These are phyloP conservation scores for Netelia melanura DNA, from an alignment of 2,888 invertebrate species.

Conservation along the genomic window DNA sequence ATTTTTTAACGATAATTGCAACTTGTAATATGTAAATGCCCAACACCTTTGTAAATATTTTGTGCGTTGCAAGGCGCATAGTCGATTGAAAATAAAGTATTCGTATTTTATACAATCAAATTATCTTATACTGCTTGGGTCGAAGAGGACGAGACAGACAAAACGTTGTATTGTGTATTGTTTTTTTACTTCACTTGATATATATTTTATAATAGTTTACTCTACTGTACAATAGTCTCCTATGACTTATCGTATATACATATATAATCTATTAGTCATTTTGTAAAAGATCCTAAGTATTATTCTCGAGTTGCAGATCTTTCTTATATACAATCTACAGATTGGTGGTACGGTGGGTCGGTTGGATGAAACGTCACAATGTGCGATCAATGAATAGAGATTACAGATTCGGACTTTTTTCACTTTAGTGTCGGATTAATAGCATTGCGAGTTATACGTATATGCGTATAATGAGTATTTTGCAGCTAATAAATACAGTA, in stretches of 20 bases:
- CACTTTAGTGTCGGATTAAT: constrained; percentile 44
- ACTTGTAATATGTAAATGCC: constrained; percentile 78
- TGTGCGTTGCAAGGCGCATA: constrained; percentile 75
- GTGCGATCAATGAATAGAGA: constrained; percentile 50
- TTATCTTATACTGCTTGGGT: neutral
- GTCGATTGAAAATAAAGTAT: constrained; percentile 83
- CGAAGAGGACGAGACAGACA: constrained; percentile 24
- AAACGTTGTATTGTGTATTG: neutral
- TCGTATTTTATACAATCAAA: constrained; percentile 81
- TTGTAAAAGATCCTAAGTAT: constrained; percentile 74
- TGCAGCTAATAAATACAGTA: constrained; percentile 31
- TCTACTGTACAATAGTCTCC: constrained; percentile 78
- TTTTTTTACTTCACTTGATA: constrained; percentile 64
- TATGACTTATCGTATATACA: constrained; percentile 74
- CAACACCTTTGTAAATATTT: constrained; percentile 78
- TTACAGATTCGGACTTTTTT: constrained; percentile 45
- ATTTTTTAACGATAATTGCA: constrained; percentile 74
- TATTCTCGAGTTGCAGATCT: constrained; percentile 69
- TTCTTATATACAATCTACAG: constrained; percentile 72
- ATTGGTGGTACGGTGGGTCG: constrained; percentile 64
- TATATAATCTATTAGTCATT: constrained; percentile 72
- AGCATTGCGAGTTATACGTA: constrained; percentile 48
- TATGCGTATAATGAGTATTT: constrained; percentile 42
- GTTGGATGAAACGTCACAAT: constrained; percentile 55
- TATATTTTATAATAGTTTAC: constrained; percentile 74